phyloP scores from a whole-genome alignment of 2,888 invertebrate species.

The Amaurobius ferox region DNA sequence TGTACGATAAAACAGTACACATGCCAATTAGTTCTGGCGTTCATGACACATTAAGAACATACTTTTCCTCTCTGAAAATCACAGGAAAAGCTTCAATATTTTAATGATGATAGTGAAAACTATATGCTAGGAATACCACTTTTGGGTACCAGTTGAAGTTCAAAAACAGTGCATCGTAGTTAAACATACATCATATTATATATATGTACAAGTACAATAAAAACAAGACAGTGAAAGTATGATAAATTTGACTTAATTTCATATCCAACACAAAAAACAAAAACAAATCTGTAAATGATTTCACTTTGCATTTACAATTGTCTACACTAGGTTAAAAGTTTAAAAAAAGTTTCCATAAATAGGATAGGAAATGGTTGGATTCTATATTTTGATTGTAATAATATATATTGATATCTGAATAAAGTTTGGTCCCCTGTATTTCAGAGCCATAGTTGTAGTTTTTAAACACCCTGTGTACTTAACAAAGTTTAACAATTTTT shows the following conservation, averaged over 20 bases:
- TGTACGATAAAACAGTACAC: slow-evolving; percentile 53
- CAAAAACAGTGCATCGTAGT: slow-evolving; percentile 71
- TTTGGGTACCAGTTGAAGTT: slow-evolving; percentile 64
- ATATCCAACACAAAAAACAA: slow-evolving; percentile 1
- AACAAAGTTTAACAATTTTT: slow-evolving; percentile 1
- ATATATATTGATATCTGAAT: background rate
- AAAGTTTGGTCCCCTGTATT: slow-evolving; percentile 44
- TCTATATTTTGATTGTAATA: background rate
- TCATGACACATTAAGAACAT: slow-evolving; percentile 56
- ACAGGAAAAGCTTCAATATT: slow-evolving; percentile 69
- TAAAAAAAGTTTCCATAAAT: background rate
- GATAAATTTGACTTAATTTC: slow-evolving; percentile 41
- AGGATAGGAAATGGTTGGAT: slow-evolving; percentile 54
- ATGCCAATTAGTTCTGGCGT: slow-evolving; percentile 56
- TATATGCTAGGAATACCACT: slow-evolving; percentile 70
- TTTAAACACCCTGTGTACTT: slow-evolving; percentile 32
- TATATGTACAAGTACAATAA: slow-evolving; percentile 64
- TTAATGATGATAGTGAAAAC: slow-evolving; percentile 69
- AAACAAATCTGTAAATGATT: slow-evolving; percentile 36
- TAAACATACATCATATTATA: slow-evolving; percentile 70
- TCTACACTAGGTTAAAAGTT: slow-evolving; percentile 29
- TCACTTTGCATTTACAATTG: slow-evolving; percentile 32
- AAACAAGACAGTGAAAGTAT: slow-evolving; percentile 63
- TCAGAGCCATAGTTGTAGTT: slow-evolving; percentile 43
- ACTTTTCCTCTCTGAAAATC: slow-evolving; percentile 66